These are phyloP conservation scores for Zaprionus tsacasi DNA, from an alignment of 1,140 invertebrate genomes.

Conservation along the genomic window DNA sequence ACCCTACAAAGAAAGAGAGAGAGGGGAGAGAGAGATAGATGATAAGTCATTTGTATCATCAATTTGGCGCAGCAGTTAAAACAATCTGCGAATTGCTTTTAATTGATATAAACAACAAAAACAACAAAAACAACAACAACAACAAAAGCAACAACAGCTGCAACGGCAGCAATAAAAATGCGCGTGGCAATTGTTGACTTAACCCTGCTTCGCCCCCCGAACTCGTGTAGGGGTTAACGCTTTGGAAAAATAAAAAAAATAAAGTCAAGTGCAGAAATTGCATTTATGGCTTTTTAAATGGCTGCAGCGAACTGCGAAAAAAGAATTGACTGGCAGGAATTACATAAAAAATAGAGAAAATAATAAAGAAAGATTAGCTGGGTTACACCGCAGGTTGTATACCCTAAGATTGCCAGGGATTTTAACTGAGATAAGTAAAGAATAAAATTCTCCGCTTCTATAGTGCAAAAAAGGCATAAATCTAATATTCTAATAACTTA, in stretches of 20 bases:
- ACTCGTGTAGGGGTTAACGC: too few relatives aligned
- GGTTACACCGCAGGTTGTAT: too few relatives aligned
- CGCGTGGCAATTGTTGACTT: slow-evolving; percentile 38
- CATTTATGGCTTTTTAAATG: slow-evolving; percentile 10
- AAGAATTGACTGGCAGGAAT: background rate
- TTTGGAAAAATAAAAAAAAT: too few relatives aligned
- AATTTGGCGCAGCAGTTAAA: slow-evolving; percentile 13
- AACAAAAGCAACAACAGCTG: slow-evolving; percentile 42
- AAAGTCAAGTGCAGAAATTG: background rate
- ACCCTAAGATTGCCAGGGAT: too few relatives aligned
- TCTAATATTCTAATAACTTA: too few relatives aligned
- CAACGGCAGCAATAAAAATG: slow-evolving; percentile 43
- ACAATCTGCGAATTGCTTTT: background rate
- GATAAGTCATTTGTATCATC: background rate
- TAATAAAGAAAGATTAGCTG: background rate
- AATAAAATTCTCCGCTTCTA: too few relatives aligned
- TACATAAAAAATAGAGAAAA: background rate
- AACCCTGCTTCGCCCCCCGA: slow-evolving; percentile 10
- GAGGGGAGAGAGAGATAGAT: background rate
- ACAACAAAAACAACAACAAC: slow-evolving; percentile 30
- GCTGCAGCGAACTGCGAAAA: background rate
- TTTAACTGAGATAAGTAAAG: too few relatives aligned
- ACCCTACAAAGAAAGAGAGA: slow-evolving; percentile 80
- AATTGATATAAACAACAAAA: slow-evolving; percentile 7
- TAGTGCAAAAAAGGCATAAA: too few relatives aligned